phyloP scores from a whole-genome alignment of 2,888 invertebrate genomes.

The Trachelus troglodyta region DNA sequence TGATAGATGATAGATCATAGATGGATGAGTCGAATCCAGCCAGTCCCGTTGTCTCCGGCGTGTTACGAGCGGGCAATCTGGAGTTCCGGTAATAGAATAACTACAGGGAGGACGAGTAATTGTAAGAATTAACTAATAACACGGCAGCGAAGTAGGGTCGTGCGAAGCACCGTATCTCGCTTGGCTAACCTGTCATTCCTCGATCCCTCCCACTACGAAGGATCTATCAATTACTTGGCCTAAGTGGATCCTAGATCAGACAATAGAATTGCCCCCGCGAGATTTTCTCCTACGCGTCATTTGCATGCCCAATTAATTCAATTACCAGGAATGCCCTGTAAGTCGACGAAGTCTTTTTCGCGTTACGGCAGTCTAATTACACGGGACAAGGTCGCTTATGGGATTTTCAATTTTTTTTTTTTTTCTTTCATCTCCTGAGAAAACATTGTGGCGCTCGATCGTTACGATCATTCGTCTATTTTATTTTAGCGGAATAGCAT shows the following conservation, averaged over 20 bases:
- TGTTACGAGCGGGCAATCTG: constrained; percentile 1
- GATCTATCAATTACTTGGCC: constrained; percentile 61
- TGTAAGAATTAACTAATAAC: constrained; percentile 67
- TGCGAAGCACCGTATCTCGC: constrained; percentile 57
- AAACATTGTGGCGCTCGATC: background rate
- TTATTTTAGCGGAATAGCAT: background rate
- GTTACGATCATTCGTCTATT: background rate
- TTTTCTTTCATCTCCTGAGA: background rate
- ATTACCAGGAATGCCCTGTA: background rate
- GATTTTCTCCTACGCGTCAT: constrained; percentile 1
- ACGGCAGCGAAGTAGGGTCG: constrained; percentile 59
- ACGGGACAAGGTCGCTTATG: too few species aligned
- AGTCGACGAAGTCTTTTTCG: too few species aligned
- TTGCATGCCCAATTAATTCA: constrained; percentile 5
- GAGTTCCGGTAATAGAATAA: constrained; percentile 61
- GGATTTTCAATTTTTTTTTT: too few species aligned
- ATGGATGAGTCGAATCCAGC: background rate
- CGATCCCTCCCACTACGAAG: constrained; percentile 49
- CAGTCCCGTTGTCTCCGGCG: background rate
- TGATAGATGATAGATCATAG: background rate
- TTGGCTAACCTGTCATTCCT: constrained; percentile 61
- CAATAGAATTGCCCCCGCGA: constrained; percentile 56
- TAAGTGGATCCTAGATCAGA: constrained; percentile 58
- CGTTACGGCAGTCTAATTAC: too few species aligned
- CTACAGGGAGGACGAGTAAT: constrained; percentile 64